Evolutionary conservation across 2,113 vertebrate genomes (phyloP).

Genomic region (Pitta sordida): DNA sequence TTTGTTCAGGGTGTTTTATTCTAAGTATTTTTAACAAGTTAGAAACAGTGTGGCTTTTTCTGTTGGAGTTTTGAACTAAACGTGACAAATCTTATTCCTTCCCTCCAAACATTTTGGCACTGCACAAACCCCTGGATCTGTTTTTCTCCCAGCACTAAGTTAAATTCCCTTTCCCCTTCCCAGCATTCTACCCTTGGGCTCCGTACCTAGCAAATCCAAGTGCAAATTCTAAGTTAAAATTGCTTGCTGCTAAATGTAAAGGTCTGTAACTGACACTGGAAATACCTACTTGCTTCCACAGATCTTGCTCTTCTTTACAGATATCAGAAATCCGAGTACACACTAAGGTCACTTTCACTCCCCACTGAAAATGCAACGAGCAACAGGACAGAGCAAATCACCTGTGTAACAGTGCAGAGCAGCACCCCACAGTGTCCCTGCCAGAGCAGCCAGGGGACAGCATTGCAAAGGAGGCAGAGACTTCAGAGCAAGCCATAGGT

Average conservation of each 20-base stretch:
- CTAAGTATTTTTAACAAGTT: neutral
- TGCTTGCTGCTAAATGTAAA: neutral
- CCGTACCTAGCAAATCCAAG: neutral
- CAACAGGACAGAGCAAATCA: neutral
- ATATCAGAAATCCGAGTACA: neutral
- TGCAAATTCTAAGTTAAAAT: neutral
- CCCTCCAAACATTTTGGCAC: neutral
- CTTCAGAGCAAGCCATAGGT: accelerated
- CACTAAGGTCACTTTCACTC: neutral
- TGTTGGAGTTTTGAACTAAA: neutral
- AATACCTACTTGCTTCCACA: neutral
- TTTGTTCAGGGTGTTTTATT: neutral
- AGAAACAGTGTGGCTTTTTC: neutral
- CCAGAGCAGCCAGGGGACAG: neutral
- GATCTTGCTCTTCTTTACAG: neutral
- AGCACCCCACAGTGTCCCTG: neutral
- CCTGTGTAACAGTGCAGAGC: neutral
- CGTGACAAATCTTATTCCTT: neutral
- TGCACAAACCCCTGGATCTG: neutral
- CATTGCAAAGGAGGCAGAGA: accelerated
- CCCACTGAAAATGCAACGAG: neutral
- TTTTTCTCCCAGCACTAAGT: neutral
- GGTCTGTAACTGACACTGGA: neutral
- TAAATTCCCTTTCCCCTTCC: neutral
- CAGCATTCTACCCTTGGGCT: neutral